Evolutionary conservation across 2,888 invertebrate genomes (phyloP), one percentile per base, ranked within the genome.

Genomic region (Malthinus flaveolus): DNA sequence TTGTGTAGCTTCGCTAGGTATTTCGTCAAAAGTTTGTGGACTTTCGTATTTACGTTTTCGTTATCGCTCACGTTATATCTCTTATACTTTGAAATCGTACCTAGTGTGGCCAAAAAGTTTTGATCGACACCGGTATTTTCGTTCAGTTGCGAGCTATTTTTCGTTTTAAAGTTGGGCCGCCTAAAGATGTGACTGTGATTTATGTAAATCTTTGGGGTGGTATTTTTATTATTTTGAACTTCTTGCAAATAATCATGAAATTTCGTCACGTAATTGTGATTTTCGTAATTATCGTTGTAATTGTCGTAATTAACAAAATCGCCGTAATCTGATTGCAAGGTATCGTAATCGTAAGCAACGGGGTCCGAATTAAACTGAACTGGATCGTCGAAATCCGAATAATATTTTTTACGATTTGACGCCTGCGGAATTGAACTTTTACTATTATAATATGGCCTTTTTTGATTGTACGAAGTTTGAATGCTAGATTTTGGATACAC

Each of bases 401-500:
- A 15, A 13, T 35, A 9, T 42, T 32, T 31, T 36, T 23, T 23
- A 23, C 23, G 23, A 23, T 35, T 9, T 12, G 37, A 10, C 23
- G 50, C 12, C 10, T 36, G 10, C 3, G 32, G 7, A 23, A n/a
- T 1, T 42, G 39, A n/a, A 32, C 23, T 12, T 7, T 36, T 15
- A 10, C 32, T 12, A 10, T 46, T 11, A 11, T 49, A 11, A 31
- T 49, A 23, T 32, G 12, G 42, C 10, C 11, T 37, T 23, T 23
- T 23, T 23, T 23, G 23, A 39, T 32, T 42, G n/a, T 50, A 32
- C 10, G 32, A 39, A 15, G 37, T 11, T 31, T 23, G 37, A 12
- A 47, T 23, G 32, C 8, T 32, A n/a, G 59, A 54, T 42, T 59
- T 39, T 32, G 60, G 60, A 34, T 60, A 56, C 11, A 60, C 46